Conservation (phyloP, 2,797 vertebrate genomes). For the Anguilla obscura region DNA sequence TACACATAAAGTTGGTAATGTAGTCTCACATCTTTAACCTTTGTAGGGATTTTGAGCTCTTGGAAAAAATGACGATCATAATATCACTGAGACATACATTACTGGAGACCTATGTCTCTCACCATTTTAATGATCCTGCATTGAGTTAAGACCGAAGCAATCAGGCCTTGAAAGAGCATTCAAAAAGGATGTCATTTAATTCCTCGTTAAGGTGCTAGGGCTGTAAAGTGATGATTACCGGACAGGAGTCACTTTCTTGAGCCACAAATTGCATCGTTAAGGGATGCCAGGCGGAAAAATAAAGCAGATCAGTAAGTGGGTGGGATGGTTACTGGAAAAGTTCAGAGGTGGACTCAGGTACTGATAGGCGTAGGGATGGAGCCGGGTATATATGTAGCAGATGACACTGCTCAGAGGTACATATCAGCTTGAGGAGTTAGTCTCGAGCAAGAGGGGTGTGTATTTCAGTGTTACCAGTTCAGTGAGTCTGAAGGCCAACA, state of each 20-base stretch:
- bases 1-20: background rate
- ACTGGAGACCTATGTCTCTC: background rate
- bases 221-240: slow-evolving; percentile 36
- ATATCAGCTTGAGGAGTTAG: background rate
- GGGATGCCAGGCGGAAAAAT: slow-evolving; percentile 27
- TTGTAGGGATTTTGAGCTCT: background rate
- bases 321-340: slow-evolving; percentile 31
- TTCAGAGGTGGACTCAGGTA: slow-evolving; percentile 40
- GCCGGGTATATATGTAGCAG: background rate
- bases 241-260: background rate
- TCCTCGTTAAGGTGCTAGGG: slow-evolving; percentile 20
- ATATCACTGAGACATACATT: background rate
- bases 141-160: slow-evolving; percentile 28
- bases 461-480: slow-evolving; percentile 10
- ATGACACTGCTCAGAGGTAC: background rate
- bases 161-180: background rate
- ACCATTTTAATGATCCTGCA: slow-evolving; percentile 5
- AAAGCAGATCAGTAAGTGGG: slow-evolving; percentile 20
- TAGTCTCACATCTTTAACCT: background rate
- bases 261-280: slow-evolving; percentile 38
- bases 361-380: slow-evolving; percentile 17
- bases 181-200: slow-evolving; percentile 35
- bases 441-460: background rate
- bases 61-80: slow-evolving; percentile 14
- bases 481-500: slow-evolving; percentile 45